phyloP scores from a whole-genome alignment of 2,797 vertebrate species.

The Labeo calbasu region DNA sequence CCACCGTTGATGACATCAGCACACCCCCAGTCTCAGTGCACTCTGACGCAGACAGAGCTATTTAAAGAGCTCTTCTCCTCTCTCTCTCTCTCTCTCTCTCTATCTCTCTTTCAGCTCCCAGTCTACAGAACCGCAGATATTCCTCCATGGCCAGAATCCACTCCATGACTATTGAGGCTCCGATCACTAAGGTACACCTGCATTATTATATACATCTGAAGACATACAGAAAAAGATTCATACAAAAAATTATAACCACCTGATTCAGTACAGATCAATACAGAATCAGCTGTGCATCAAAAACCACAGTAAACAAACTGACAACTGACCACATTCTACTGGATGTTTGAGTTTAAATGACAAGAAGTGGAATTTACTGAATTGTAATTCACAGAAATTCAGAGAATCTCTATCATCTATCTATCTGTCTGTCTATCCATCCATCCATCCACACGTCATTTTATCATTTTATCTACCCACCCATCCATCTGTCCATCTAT shows the following conservation, averaged over 20 bases:
- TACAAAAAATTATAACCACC: not conserved
- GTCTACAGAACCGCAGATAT: slow-evolving; percentile 90
- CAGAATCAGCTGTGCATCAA: not conserved
- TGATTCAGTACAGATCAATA: not conserved
- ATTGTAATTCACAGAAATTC: too few relatives aligned
- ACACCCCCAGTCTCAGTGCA: slow-evolving; percentile 49
- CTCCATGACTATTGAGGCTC: slow-evolving; percentile 97
- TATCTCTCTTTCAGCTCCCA: slow-evolving; percentile 69
- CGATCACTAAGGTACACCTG: slow-evolving; percentile 93
- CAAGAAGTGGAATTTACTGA: too few relatives aligned
- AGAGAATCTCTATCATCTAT: not conserved
- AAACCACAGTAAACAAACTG: not conserved
- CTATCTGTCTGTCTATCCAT: not conserved
- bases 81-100: not conserved
- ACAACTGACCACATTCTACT: too few relatives aligned
- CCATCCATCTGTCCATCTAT: not conserved
- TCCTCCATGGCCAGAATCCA: slow-evolving; percentile 97
- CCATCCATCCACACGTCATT: too few relatives aligned
- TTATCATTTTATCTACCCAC: not conserved
- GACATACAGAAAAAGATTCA: not conserved
- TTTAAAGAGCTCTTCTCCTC: slow-evolving; percentile 55
- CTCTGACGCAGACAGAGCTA: slow-evolving; percentile 65
- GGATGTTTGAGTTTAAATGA: too few relatives aligned
- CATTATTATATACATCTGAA: slow-evolving; percentile 40
- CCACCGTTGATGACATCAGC: slow-evolving; percentile 58